Percentiles rank a stretch among this genome's conserved stretches.
Evolutionary conservation across 2,797 vertebrate genomes (phyloP).

Genomic region (Manis pentadactyla): DNA sequence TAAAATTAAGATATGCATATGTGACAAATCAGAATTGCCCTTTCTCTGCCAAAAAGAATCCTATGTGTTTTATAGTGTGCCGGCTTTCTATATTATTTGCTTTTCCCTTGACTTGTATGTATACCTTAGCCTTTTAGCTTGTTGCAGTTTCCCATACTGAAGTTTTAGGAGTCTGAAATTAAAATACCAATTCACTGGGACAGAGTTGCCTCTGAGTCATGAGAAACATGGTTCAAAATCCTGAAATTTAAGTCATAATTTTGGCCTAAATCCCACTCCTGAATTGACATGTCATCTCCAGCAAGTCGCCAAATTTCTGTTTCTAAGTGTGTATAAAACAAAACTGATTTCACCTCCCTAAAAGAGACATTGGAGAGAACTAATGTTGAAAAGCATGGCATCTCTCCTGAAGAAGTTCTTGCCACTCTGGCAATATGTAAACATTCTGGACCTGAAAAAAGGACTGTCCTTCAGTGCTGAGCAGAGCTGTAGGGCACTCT

Average conservation of each 20-base stretch:
- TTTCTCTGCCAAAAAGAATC: background rate
- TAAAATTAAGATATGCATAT: slow-evolving; percentile 13
- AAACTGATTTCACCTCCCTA: background rate
- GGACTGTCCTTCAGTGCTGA: background rate
- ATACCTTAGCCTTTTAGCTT: background rate
- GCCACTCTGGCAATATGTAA: background rate
- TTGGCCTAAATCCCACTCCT: slow-evolving; percentile 26
- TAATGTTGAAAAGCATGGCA: background rate
- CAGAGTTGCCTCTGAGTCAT: background rate
- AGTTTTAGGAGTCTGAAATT: slow-evolving; percentile 43
- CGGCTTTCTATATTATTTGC: background rate
- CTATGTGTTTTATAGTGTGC: background rate
- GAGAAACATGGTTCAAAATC: background rate
- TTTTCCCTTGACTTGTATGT: background rate
- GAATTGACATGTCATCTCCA: background rate
- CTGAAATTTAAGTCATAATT: background rate
- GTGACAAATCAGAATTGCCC: background rate
- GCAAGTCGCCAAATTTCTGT: slow-evolving; percentile 22
- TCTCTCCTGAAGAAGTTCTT: background rate
- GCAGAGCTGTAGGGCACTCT: background rate
- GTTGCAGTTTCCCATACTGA: background rate
- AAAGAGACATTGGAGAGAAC: background rate
- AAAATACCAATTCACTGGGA: background rate
- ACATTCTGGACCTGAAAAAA: background rate
- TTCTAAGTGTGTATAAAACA: slow-evolving; percentile 23